These are phyloP conservation scores for Mormyrus lacerda DNA, from an alignment of 2,113 vertebrate genomes.

Conservation along the genomic window DNA sequence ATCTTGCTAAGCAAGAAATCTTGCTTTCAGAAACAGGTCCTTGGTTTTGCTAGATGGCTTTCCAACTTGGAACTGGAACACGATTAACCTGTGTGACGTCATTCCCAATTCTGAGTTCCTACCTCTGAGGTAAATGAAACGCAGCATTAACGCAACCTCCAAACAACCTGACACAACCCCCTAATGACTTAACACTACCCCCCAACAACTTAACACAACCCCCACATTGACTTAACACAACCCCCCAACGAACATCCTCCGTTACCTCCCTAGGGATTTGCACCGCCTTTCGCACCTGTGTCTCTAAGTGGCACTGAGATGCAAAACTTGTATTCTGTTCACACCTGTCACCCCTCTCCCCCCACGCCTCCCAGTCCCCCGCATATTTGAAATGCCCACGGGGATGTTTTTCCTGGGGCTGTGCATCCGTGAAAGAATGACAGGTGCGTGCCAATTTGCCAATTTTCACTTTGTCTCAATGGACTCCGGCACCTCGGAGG, in stretches of 20 bases:
- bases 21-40: too few species aligned
- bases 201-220: background rate
- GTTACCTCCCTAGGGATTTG: background rate
- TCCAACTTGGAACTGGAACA: too few species aligned
- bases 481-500: background rate
- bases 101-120: too few species aligned
- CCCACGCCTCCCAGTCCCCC: slow-evolving; percentile 34
- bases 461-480: background rate
- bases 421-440: background rate
- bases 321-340: slow-evolving; percentile 15
- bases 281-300: background rate
- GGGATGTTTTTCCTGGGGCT: slow-evolving; percentile 50
- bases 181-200: background rate
- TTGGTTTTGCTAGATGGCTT: too few species aligned
- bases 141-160: background rate
- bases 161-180: background rate
- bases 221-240: background rate
- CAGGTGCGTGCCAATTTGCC: background rate
- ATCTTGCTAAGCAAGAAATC: too few species aligned
- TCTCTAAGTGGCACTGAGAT: background rate
- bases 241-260: background rate
- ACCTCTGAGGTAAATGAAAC: too few species aligned
- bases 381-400: slow-evolving; percentile 20
- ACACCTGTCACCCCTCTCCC: slow-evolving; percentile 36
- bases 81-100: too few species aligned